A percentile compares a stretch with the other conserved stretches of the same genome.
Evolutionary conservation across 2,113 vertebrate genomes (phyloP).

Genomic region (Puffinus mauretanicus): DNA sequence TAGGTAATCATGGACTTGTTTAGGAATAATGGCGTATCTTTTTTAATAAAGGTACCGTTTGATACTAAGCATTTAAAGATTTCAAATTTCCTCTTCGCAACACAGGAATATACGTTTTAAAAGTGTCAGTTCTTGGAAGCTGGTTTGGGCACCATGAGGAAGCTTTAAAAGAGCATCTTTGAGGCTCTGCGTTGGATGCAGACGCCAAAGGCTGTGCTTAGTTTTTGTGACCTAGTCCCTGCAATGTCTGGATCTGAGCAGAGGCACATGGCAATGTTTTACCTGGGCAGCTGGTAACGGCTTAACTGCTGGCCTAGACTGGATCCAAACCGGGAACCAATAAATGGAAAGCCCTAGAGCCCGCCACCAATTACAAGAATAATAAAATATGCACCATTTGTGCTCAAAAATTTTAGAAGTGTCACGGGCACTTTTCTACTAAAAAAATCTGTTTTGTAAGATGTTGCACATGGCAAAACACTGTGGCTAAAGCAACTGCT

Average conservation of each 20-base stretch:
- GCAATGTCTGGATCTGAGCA: not conserved
- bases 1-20: not conserved
- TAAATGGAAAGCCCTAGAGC: not conserved
- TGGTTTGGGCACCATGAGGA: not conserved
- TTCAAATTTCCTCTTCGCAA: not conserved
- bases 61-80: not conserved
- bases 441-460: not conserved
- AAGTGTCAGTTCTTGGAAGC: not conserved
- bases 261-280: not conserved
- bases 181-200: not conserved
- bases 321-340: not conserved
- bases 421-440: not conserved
- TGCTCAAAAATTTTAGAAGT: not conserved
- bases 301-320: not conserved
- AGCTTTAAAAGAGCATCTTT: not conserved
- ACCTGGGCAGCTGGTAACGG: not conserved
- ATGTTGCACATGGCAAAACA: not conserved
- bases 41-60: not conserved
- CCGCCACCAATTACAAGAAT: fast-evolving
- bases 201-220: not conserved
- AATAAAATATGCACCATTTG: not conserved
- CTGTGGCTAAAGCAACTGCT: not conserved
- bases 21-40: not conserved
- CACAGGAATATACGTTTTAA: not conserved
- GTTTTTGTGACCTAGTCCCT: not conserved